Percentiles rank a stretch among this genome's conserved stretches.
phyloP scores from a whole-genome alignment of 2,113 vertebrate genomes.

The Amazona vittata region DNA sequence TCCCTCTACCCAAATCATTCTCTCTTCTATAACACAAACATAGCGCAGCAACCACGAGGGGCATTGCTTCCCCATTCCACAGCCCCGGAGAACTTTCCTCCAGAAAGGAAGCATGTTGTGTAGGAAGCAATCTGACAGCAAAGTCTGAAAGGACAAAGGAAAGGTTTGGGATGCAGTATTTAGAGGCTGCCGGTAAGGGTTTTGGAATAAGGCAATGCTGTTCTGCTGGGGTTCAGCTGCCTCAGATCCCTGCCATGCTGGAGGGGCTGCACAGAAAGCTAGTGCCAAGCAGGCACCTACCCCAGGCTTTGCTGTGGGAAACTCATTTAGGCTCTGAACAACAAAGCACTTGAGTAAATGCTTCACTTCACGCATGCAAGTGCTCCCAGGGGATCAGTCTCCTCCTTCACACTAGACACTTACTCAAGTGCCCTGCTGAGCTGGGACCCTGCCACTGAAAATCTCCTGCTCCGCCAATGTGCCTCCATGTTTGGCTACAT shows the following conservation, averaged over 20 bases:
- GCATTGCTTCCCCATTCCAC: neutral
- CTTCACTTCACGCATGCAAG: neutral
- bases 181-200: rapidly evolving
- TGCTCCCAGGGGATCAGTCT: rapidly evolving
- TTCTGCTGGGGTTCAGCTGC: neutral
- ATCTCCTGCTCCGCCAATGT: rapidly evolving
- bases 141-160: neutral
- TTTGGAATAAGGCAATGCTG: neutral
- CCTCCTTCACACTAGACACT: neutral
- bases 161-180: neutral
- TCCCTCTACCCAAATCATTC: neutral
- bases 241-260: rapidly evolving
- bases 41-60: neutral
- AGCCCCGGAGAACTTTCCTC: too few relatives aligned
- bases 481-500: rapidly evolving
- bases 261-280: neutral
- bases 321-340: neutral
- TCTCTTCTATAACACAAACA: neutral
- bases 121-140: neutral
- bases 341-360: neutral
- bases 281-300: neutral
- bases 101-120: rapidly evolving
- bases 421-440: neutral
- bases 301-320: neutral
- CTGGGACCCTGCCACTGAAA: neutral